Conservation (phyloP, 2,888 invertebrate genomes). For the Drosophila pseudotalamancana region DNA sequence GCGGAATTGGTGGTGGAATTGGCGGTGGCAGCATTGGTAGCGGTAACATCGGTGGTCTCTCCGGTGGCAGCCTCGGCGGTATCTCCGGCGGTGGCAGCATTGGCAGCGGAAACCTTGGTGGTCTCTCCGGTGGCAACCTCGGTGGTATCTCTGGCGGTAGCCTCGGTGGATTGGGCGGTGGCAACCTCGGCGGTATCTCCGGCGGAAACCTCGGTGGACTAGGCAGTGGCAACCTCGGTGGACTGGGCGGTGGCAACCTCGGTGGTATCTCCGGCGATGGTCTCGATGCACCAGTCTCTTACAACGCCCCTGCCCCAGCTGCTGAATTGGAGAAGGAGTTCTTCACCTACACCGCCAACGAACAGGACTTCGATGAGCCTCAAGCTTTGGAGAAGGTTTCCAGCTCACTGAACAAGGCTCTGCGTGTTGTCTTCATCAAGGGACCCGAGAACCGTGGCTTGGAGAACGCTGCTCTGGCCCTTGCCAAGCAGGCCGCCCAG, state of each 20-base stretch:
- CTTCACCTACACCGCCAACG: constrained; percentile 81
- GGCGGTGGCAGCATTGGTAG: constrained; percentile 16
- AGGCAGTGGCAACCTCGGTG: constrained; percentile 30
- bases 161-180: constrained; percentile 19
- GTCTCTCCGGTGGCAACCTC: constrained; percentile 37
- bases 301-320: constrained; percentile 74
- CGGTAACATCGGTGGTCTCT: constrained; percentile 15
- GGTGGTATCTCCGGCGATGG: constrained; percentile 36
- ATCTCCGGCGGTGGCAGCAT: constrained; percentile 20
- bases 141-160: constrained; percentile 19
- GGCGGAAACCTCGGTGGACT: constrained; percentile 21
- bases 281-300: constrained; percentile 67
- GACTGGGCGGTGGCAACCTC: constrained; percentile 24
- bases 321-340: constrained; percentile 81
- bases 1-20: constrained; percentile 31
- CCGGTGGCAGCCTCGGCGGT: constrained; percentile 23
- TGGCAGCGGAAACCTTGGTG: constrained; percentile 24
- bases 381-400: constrained; percentile 59
- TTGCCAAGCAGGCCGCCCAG: constrained; percentile 76
- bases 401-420: constrained; percentile 73
- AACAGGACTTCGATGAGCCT: constrained; percentile 77
- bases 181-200: constrained; percentile 9
- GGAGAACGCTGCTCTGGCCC: constrained; percentile 74
- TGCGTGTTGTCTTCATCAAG: constrained; percentile 83
- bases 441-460: constrained; percentile 81